phyloP scores from a whole-genome alignment of 35 echinoderm and acorn worm genomes.

The Eucidaris tribuloides region DNA sequence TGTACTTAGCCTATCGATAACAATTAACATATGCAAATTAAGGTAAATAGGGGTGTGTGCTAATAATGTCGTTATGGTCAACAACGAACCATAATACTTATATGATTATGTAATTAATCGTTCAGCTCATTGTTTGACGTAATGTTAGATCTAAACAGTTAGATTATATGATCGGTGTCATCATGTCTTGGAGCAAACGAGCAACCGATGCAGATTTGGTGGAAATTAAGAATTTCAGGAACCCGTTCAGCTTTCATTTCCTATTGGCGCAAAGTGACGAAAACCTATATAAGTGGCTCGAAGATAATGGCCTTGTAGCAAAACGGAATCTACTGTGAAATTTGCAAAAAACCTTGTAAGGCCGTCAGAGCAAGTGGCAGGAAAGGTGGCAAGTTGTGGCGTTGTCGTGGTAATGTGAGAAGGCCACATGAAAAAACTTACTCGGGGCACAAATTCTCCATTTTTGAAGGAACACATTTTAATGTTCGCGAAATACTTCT shows the following conservation, averaged over 20 bases:
- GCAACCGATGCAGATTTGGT: neutral
- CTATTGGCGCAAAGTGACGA: neutral
- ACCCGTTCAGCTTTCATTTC: neutral
- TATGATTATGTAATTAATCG: neutral
- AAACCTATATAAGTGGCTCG: neutral
- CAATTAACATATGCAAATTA: neutral
- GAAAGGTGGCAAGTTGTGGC: neutral
- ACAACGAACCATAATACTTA: neutral
- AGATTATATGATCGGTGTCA: neutral
- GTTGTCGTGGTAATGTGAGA: neutral
- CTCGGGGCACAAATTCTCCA: neutral
- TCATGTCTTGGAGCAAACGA: slow-evolving; percentile 5
- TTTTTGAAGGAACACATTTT: slow-evolving; percentile 1
- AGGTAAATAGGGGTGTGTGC: too few relatives aligned
- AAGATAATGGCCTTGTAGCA: neutral
- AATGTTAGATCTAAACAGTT: neutral
- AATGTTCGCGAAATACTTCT: neutral
- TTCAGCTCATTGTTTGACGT: neutral
- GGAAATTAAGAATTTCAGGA: neutral
- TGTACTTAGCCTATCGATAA: neutral
- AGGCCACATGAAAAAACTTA: neutral
- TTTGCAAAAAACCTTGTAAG: neutral
- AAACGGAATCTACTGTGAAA: neutral
- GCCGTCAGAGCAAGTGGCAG: neutral
- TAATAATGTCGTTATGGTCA: too few relatives aligned